Percentiles rank a stretch among this genome's conserved stretches.
Conservation (phyloP, 2,113 vertebrate genomes). For the Chamaea fasciata region DNA sequence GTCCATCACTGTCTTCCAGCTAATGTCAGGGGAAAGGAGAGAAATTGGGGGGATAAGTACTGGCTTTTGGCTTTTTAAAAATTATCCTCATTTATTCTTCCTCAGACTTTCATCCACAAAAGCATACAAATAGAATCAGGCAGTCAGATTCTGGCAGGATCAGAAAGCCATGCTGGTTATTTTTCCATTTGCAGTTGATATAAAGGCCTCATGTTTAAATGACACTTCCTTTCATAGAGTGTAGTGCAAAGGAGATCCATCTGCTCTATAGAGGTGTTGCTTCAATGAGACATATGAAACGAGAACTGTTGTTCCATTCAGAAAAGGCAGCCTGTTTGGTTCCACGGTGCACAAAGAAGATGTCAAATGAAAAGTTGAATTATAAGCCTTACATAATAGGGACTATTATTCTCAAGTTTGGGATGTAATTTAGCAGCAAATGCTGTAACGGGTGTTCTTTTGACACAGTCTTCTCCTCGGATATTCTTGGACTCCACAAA, state of each 20-base stretch:
- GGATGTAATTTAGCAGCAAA: slow-evolving; percentile 12
- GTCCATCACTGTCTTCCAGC: neutral
- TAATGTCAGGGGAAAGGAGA: neutral
- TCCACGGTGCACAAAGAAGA: slow-evolving; percentile 2
- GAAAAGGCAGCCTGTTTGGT: slow-evolving; percentile 5
- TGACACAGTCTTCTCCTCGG: neutral
- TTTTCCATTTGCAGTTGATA: neutral
- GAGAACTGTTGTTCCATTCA: slow-evolving; percentile 11
- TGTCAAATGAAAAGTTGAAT: slow-evolving; percentile 40
- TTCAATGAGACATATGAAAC: neutral
- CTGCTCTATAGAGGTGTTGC: neutral
- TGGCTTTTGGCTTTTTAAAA: neutral
- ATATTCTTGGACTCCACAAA: neutral
- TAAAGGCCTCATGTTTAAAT: slow-evolving; percentile 17
- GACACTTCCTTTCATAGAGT: neutral
- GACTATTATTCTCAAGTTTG: slow-evolving; percentile 11
- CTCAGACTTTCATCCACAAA: neutral
- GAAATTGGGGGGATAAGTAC: neutral
- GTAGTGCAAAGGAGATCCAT: neutral
- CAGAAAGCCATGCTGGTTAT: neutral
- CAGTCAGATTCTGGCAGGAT: neutral
- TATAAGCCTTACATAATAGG: slow-evolving; percentile 8
- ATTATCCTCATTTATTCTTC: neutral
- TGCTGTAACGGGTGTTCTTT: neutral
- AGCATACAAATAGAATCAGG: neutral